Evolutionary conservation across 1,140 invertebrate genomes (phyloP).

Genomic region (Nasonia longicornis): DNA sequence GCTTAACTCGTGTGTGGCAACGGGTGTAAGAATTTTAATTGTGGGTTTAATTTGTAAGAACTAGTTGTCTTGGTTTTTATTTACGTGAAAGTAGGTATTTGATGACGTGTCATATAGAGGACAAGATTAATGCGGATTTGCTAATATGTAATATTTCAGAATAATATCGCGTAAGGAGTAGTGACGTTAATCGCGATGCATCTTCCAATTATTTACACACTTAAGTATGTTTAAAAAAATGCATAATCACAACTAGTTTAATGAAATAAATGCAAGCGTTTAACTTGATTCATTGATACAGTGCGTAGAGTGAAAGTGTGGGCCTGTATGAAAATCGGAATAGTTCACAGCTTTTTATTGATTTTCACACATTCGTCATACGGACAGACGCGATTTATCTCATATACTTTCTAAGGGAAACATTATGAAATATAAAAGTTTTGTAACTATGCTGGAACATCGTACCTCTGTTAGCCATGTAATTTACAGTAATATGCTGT

Average conservation of each 20-base stretch:
- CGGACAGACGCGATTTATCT: conserved; percentile 14
- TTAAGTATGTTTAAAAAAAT: no score
- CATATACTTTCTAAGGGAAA: conserved; percentile 11
- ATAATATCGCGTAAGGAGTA: no score
- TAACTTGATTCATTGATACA: neutral
- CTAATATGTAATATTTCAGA: no score
- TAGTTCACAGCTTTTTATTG: conserved; percentile 3
- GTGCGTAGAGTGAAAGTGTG: neutral
- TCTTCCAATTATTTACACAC: no score
- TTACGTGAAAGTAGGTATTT: neutral
- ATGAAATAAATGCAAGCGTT: no score
- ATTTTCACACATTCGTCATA: conserved; percentile 16
- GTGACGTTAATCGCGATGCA: no score
- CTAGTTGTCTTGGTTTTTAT: neutral
- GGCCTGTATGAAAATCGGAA: conserved; percentile 11
- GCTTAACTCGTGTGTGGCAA: neutral
- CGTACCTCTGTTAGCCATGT: no score
- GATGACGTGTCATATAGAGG: neutral
- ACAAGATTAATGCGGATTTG: no score
- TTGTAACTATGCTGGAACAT: neutral
- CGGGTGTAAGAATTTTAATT: conserved; percentile 32
- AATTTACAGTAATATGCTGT: neutral
- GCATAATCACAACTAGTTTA: no score
- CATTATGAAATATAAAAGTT: conserved; percentile 18
- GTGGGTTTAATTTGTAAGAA: neutral